Evolutionary conservation across 2,113 vertebrate genomes (phyloP).

Genomic region (Gulo gulo): DNA sequence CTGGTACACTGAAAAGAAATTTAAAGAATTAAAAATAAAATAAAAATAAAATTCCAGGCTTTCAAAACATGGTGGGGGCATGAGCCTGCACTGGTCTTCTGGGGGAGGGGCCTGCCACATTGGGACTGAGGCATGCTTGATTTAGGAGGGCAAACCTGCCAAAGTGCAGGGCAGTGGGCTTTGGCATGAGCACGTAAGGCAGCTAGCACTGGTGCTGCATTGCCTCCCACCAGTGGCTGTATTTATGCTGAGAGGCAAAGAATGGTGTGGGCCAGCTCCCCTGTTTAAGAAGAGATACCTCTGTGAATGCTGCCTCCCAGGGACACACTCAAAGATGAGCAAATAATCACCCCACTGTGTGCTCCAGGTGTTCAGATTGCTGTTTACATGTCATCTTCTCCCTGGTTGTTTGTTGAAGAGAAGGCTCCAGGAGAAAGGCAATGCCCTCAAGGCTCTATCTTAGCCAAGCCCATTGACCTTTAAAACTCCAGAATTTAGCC

Average conservation of each 20-base stretch:
- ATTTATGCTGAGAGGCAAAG: background rate
- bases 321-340: background rate
- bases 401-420: background rate
- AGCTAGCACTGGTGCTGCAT: background rate
- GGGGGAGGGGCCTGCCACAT: background rate
- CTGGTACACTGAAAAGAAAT: too few species aligned
- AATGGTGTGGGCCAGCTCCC: background rate
- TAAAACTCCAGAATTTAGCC: background rate
- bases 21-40: too few species aligned
- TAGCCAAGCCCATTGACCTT: background rate
- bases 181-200: background rate
- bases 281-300: background rate
- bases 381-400: background rate
- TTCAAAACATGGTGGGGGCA: background rate
- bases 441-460: background rate
- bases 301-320: background rate
- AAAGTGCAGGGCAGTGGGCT: background rate
- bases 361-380: background rate
- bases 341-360: background rate
- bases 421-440: background rate
- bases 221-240: background rate
- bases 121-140: background rate
- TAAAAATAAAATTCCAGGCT: background rate
- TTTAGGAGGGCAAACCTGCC: background rate
- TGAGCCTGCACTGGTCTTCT: background rate